Base-by-base conservation (phyloP, 2,797 vertebrate genomes). In the Apodemus agrarius region DNA sequence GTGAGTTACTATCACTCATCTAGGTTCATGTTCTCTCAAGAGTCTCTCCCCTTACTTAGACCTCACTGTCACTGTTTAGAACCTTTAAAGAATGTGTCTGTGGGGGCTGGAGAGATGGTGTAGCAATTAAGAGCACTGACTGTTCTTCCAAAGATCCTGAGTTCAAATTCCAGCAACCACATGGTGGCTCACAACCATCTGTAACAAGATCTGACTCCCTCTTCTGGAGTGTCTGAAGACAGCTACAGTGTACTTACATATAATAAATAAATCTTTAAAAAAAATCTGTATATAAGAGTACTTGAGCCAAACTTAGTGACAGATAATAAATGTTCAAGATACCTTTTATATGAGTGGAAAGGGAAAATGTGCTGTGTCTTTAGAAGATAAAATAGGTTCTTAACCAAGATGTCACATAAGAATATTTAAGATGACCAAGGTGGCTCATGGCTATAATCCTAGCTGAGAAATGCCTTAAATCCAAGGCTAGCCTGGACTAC, bases 321-420 rank as follows among this genome's bases (percentile, higher is more conserved):
- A 83, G 24, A 21, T 57, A 88, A 9, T 90, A 89, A 34, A 88
- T 84, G 65, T 69, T 52, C 29, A 43, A 34, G 26, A 78, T 46
- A 37, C 16, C 46, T 88, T 40, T 46, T 85, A 34, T 89, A 12
- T 90, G 57, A 94, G 46, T 75, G 7, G 43, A 40, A 74, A 83
- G 49, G 34, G 43, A 74, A 54, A 76, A 37, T 54, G 67, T 46
- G 13, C 22, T 94, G 26, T 97, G 26, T 40, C 54, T 59, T 89
- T 80, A 92, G 69, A 76, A 97, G 92, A 91, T 83, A 76, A 80
- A 94, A 95, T 76, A 4, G 43, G 17, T 49, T 94, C 88, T 96
- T 89, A 88, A 74, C 63, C 78, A 88, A 79, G 46, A 4, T 93
- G 29, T 86, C 61, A 92, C 8, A 40, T 90, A 95, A 88, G 52